Conservation (phyloP, 2,888 invertebrate species). For the Ferdinandea cuprea region DNA sequence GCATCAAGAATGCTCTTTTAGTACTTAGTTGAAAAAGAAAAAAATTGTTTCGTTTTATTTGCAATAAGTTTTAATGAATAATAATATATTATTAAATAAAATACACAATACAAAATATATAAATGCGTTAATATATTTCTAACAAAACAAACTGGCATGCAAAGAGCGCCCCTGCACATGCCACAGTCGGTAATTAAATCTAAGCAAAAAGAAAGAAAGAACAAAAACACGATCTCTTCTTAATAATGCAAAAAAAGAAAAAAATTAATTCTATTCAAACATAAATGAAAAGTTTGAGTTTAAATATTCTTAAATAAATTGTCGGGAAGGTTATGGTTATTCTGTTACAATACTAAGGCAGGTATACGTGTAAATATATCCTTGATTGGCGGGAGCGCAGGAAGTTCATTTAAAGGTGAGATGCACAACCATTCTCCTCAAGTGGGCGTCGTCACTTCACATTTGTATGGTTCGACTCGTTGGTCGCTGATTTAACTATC, state of each 20-base stretch:
- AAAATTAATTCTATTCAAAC: not conserved
- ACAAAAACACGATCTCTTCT: not conserved
- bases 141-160: not conserved
- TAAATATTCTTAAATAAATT: too few species aligned
- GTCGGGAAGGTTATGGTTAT: not conserved
- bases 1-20: conserved; percentile 34
- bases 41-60: conserved; percentile 25
- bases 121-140: conserved; percentile 7
- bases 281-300: conserved; percentile 2
- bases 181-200: not conserved
- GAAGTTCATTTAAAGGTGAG: not conserved
- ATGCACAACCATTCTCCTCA: conserved; percentile 30
- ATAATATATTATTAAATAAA: conserved; percentile 11
- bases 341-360: conserved; percentile 18
- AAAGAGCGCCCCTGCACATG: not conserved
- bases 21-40: too few species aligned
- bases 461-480: not conserved
- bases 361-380: not conserved
- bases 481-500: conserved; percentile 33
- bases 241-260: conserved; percentile 9
- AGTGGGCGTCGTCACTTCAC: too few species aligned
- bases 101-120: not conserved
- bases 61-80: conserved; percentile 22
- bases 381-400: conserved; percentile 13
- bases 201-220: conserved; percentile 3